Evolutionary conservation across 2,888 invertebrate species (phyloP), one percentile per base, ranked within the genome.

Genomic region (Limulus polyphemus): DNA sequence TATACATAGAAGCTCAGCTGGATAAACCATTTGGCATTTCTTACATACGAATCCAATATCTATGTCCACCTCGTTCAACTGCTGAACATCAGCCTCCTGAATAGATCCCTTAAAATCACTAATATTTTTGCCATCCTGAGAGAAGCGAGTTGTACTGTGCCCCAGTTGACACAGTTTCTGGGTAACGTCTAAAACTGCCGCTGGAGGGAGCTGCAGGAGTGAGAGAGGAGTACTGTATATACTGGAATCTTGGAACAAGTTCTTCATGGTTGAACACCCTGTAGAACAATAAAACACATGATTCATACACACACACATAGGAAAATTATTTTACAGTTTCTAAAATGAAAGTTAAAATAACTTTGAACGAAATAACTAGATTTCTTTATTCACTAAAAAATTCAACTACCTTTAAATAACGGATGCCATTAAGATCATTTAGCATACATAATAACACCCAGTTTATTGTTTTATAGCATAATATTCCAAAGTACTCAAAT

Each of bases 21-120:
- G 84, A 77, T 87, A 90, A n/a, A 88, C 88, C 70, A 87, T 83
- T 69, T 88, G 87, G 77, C 90, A 90, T 76, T 87, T 86, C 77
- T 88, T 87, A 81, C 90, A 89, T 71, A 87, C 85, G 78, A 85
- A 84, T 74, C 86, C 87, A 59, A 86, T 79, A 73, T 87, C 86
- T 16, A 67, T 64, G 16, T 68, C 66, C 47, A 68, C 71, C 67
- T 74, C 75, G 47, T 71, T 67, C 10, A 71, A 73, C 62, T 72
- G 72, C 59, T 70, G 69, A 59, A 72, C 72, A 68, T 75, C 75
- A 7, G 69, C 65, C n/a, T 70, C 65, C 16, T 70, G 70, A 49
- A 75, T 71, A 49, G 71, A 66, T n/a, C 70, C 70, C 59, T 72
- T 70, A 54, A 77, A 71, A 66, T 75, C 75, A 14, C 72, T 68